Percentiles rank a stretch among this genome's conserved stretches.
Conservation (phyloP, 2,888 invertebrate species). For the Helobdella robusta region DNA sequence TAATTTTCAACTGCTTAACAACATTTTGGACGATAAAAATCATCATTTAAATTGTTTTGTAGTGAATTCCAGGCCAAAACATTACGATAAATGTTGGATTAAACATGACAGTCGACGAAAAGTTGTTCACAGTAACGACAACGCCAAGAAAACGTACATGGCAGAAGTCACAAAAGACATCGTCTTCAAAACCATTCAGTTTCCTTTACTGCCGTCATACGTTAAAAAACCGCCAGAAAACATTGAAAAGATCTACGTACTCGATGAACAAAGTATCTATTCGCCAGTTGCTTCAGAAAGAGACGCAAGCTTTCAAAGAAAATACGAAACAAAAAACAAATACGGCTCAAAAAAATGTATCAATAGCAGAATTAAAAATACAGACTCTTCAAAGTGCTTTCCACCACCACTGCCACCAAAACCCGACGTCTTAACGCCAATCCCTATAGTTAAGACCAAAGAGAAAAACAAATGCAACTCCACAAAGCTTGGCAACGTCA, state of each 20-base stretch:
- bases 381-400: background rate
- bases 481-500: background rate
- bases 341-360: background rate
- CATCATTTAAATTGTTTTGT: constrained; percentile 33
- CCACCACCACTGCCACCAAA: constrained; percentile 37
- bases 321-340: background rate
- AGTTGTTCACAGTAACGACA: background rate
- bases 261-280: constrained; percentile 29
- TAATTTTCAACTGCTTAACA: constrained; percentile 26
- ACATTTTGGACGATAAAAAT: constrained; percentile 25
- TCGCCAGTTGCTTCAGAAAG: background rate
- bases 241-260: constrained; percentile 29
- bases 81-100: constrained; percentile 32
- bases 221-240: constrained; percentile 30
- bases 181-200: constrained; percentile 28
- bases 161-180: constrained; percentile 30
- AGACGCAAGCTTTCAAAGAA: background rate
- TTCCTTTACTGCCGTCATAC: constrained; percentile 25
- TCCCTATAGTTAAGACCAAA: constrained; percentile 4
- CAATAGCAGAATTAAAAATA: background rate
- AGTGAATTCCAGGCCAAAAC: constrained; percentile 30
- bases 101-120: constrained; percentile 27
- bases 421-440: constrained; percentile 32
- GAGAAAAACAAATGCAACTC: background rate
- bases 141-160: constrained; percentile 27